Base-by-base conservation (phyloP, 2,113 vertebrate genomes). In the Gymnobelideus leadbeateri region DNA sequence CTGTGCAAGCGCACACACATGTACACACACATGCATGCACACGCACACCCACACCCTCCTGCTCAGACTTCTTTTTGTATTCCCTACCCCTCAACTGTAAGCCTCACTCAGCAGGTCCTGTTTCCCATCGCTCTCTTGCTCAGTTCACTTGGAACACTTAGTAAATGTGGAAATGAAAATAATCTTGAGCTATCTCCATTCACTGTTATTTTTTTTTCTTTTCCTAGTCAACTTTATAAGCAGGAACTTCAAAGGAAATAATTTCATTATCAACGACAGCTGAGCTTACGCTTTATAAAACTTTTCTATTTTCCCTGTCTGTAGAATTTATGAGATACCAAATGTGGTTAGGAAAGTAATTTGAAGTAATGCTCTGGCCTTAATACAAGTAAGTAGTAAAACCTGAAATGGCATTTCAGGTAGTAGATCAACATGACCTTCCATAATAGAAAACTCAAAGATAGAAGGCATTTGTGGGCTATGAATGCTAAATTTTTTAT, bases 291-390 rank as follows among this genome's bases (percentile, higher is more conserved):
- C 57, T 97, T 97, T 97, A 91, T 95, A 97, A 96, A 98, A 94
- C 23, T 97, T 97, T 94, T 92, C 91, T 97, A n/a, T 98, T 98
- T 97, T 97, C 95, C 77, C 92, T 97, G 90, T 95, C 92, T 96
- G 8, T 54, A 93, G 68, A 98, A 98, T 98, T 98, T 98, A 97
- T 95, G 96, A 97, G 47, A 92, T 95, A 97, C 46, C 46, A 96
- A 97, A 96, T 96, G 89, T 97, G 61, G 94, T 97, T 97, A 97
- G 52, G 90, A 97, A 98, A 94, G 94, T 96, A 98, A 97, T 98
- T 96, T 98, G 92, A 97, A 97, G 92, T 55, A 98, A 97, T 91
- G 52, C 31, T 96, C 26, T 89, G 47, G 84, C 19, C 84, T 98
- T 97, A 96, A 96, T 96, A 95, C 77, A 46, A 95, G 49, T 54